These are phyloP conservation scores for Ophion obscuratus DNA, from an alignment of 2,888 invertebrate species.

Conservation along the genomic window DNA sequence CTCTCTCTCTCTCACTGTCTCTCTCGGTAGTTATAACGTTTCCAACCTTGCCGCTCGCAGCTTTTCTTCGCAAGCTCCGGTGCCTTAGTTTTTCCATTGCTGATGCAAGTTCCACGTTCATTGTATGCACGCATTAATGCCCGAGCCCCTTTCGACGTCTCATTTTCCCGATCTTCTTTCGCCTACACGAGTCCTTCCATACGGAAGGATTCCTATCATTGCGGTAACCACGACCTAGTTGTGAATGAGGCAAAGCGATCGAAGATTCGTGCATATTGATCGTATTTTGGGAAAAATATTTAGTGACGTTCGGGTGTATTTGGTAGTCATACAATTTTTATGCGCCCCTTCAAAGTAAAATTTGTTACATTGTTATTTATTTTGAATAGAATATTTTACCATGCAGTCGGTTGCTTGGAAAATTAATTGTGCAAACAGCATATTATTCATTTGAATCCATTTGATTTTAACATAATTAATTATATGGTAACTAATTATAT, in stretches of 20 bases:
- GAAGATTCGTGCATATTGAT: no score
- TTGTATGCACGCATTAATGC: slow-evolving; percentile 57
- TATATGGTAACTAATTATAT: no score
- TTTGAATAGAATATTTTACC: no score
- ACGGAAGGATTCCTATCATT: neutral
- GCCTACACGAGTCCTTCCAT: neutral
- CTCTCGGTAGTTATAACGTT: slow-evolving; percentile 1
- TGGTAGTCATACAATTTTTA: neutral
- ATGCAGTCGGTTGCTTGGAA: no score
- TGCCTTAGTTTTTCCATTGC: slow-evolving; percentile 15
- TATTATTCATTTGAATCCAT: no score
- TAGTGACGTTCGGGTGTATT: neutral
- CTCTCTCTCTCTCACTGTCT: slow-evolving; percentile 8
- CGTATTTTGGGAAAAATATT: neutral
- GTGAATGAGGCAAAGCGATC: neutral
- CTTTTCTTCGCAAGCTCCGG: slow-evolving; percentile 57
- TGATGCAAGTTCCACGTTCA: slow-evolving; percentile 40
- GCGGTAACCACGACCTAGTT: neutral
- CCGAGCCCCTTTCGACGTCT: slow-evolving; percentile 34
- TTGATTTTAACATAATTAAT: no score
- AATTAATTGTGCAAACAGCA: no score
- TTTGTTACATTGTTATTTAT: no score
- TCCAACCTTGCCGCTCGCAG: slow-evolving; percentile 36
- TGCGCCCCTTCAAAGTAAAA: no score
- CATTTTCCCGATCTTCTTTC: slow-evolving; percentile 17